Conservation (phyloP, 92 coral and sea anemone genomes). For the Montipora capitata region DNA sequence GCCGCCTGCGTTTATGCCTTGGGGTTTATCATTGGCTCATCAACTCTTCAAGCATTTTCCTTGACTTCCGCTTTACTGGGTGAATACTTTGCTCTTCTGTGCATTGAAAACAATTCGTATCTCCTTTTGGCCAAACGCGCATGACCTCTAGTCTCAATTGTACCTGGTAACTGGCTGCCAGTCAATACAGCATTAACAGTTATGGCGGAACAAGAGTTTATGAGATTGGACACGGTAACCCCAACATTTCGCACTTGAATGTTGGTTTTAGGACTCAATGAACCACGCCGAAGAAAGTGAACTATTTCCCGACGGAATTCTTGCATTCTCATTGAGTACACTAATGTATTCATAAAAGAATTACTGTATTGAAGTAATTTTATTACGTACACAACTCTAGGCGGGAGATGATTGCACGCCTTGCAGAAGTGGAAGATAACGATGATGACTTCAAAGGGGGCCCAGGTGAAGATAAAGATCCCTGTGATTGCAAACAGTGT, state of each 20-base stretch:
- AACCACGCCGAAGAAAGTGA: constrained; percentile 5
- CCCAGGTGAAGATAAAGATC: constrained; percentile 69
- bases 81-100: constrained; percentile 36
- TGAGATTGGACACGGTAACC: constrained; percentile 26
- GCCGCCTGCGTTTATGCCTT: too few relatives aligned
- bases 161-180: background rate
- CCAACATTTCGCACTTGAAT: constrained; percentile 8
- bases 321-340: constrained; percentile 69
- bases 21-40: too few relatives aligned
- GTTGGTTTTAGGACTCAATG: constrained; percentile 21
- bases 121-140: constrained; percentile 28
- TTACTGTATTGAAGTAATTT: constrained; percentile 76
- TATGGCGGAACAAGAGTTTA: constrained; percentile 27
- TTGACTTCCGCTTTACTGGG: background rate
- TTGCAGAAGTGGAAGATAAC: constrained; percentile 60
- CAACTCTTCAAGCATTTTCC: background rate
- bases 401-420: background rate
- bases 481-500: constrained; percentile 65
- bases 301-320: constrained; percentile 60
- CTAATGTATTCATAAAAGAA: constrained; percentile 73
- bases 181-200: background rate
- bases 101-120: constrained; percentile 17
- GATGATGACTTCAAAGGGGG: constrained; percentile 72
- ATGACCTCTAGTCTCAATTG: background rate
- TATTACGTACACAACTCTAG: constrained; percentile 29